These are phyloP conservation scores for Nasonia giraulti DNA, from an alignment of 1,140 invertebrate genomes.

Conservation along the genomic window DNA sequence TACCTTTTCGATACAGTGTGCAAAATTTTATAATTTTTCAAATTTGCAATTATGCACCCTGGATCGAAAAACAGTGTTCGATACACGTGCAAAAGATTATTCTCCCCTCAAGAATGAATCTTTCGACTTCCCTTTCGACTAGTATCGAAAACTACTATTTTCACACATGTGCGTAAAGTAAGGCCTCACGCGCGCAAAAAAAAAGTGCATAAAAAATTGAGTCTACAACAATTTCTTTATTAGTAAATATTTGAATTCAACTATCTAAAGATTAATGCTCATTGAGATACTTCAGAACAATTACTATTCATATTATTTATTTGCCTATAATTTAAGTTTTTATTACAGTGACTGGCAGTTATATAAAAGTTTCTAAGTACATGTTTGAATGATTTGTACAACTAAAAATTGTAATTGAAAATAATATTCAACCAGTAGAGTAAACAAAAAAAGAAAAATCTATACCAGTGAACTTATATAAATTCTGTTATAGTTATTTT, in stretches of 20 bases:
- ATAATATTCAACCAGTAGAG: neutral
- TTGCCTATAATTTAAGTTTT: neutral
- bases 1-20: too few relatives aligned
- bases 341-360: neutral
- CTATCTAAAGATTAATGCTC: neutral
- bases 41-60: too few relatives aligned
- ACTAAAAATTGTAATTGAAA: neutral
- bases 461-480: neutral
- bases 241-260: neutral
- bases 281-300: neutral
- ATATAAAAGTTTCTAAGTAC: neutral
- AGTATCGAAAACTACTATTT: too few relatives aligned
- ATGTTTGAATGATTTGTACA: neutral
- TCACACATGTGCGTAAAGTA: too few relatives aligned
- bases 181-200: too few relatives aligned
- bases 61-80: too few relatives aligned
- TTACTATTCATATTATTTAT: neutral
- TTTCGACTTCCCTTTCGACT: too few relatives aligned
- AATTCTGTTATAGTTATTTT: constrained; percentile 18
- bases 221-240: neutral
- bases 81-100: too few relatives aligned
- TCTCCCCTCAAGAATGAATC: too few relatives aligned
- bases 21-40: too few relatives aligned
- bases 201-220: too few relatives aligned
- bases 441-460: neutral